phyloP scores from a whole-genome alignment of 2,888 invertebrate genomes.

The Imbricaverruca yamaguchii region DNA sequence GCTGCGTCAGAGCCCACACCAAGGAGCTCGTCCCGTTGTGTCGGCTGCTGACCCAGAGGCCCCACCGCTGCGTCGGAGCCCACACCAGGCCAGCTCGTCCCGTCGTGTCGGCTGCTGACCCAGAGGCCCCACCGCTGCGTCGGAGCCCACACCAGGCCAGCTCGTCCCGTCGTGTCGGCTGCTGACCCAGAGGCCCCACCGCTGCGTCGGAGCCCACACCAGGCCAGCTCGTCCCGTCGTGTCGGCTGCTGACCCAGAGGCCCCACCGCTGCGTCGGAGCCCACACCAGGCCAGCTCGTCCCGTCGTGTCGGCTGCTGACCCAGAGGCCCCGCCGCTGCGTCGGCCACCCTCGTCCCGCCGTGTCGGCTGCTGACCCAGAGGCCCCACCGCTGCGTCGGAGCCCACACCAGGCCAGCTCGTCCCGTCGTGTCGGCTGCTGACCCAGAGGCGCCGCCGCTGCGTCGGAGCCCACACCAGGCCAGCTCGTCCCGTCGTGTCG shows the following conservation, averaged over 20 bases:
- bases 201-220: too few relatives aligned
- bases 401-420: too few relatives aligned
- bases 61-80: too few relatives aligned
- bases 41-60: neutral
- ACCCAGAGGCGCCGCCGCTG: too few relatives aligned
- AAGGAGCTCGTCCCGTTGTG: neutral
- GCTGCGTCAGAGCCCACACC: too few relatives aligned
- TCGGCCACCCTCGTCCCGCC: neutral
- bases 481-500: neutral
- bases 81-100: neutral
- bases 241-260: neutral
- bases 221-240: neutral
- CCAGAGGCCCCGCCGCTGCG: neutral
- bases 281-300: neutral
- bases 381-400: neutral
- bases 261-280: too few relatives aligned
- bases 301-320: too few relatives aligned
- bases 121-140: neutral
- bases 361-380: neutral
- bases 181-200: too few relatives aligned
- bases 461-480: too few relatives aligned
- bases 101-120: too few relatives aligned
- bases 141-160: neutral
- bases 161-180: too few relatives aligned
- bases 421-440: too few relatives aligned